Evolutionary conservation across 2,113 vertebrate genomes (phyloP).

Genomic region (Heptranchias perlo): DNA sequence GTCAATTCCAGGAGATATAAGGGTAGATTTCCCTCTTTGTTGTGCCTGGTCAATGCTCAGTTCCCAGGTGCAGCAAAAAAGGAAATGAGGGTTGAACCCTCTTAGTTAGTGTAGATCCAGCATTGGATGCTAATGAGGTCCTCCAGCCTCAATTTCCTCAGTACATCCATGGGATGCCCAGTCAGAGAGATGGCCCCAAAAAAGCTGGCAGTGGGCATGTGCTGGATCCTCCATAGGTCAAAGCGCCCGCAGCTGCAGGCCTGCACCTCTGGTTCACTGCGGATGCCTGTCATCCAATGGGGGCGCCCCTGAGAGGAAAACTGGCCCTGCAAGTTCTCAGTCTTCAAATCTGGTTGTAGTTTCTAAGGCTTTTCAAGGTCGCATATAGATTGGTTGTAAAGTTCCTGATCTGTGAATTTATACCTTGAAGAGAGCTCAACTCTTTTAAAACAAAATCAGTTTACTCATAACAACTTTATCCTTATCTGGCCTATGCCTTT

Average conservation of each 20-base stretch:
- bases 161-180: background rate
- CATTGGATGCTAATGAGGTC: background rate
- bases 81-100: background rate
- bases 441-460: background rate
- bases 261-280: background rate
- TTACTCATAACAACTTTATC: too few relatives aligned
- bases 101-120: background rate
- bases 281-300: background rate
- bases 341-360: background rate
- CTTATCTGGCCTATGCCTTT: too few relatives aligned
- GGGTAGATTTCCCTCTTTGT: background rate
- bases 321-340: background rate
- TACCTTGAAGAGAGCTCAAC: background rate
- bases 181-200: background rate
- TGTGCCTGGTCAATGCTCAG: background rate
- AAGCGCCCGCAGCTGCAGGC: background rate
- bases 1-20: background rate
- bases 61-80: background rate
- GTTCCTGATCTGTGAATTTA: background rate
- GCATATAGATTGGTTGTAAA: background rate
- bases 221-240: too few relatives aligned
- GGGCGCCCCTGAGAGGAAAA: background rate
- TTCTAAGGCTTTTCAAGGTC: background rate
- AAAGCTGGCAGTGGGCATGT: background rate
- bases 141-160: background rate